Evolutionary conservation across 2,797 vertebrate genomes (phyloP).

Genomic region (Botia kubotai): DNA sequence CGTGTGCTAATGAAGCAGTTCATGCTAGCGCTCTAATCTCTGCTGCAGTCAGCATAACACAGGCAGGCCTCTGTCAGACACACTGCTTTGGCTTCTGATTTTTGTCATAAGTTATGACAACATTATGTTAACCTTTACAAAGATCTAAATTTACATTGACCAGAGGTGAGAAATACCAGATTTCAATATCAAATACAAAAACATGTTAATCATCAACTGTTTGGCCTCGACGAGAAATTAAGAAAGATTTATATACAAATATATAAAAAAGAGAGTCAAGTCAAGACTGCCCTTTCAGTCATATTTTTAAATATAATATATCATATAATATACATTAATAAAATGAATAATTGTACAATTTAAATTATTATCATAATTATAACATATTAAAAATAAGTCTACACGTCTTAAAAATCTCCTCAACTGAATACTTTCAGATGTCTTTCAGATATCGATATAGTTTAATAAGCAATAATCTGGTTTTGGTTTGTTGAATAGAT

Average conservation of each 20-base stretch:
- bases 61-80: slow-evolving; percentile 50
- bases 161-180: slow-evolving; percentile 66
- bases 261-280: not conserved
- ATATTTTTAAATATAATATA: too few species aligned
- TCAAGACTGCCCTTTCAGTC: too few species aligned
- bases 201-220: slow-evolving; percentile 25
- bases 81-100: slow-evolving; percentile 60
- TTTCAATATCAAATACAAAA: slow-evolving; percentile 50
- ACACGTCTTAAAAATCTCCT: too few species aligned
- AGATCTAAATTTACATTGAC: slow-evolving; percentile 75
- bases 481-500: too few species aligned
- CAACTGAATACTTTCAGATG: too few species aligned
- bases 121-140: slow-evolving; percentile 75
- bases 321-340: too few species aligned
- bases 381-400: too few species aligned
- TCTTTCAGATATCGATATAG: too few species aligned
- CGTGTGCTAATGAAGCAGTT: slow-evolving; percentile 65
- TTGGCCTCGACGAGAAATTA: not conserved
- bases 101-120: slow-evolving; percentile 58
- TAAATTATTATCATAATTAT: too few species aligned
- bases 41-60: slow-evolving; percentile 22
- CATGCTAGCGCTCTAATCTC: slow-evolving; percentile 66
- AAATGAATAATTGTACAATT: too few species aligned
- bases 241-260: not conserved
- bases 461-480: too few species aligned